phyloP scores from a whole-genome alignment of 2,888 invertebrate genomes.

The Pammene fasciana region DNA sequence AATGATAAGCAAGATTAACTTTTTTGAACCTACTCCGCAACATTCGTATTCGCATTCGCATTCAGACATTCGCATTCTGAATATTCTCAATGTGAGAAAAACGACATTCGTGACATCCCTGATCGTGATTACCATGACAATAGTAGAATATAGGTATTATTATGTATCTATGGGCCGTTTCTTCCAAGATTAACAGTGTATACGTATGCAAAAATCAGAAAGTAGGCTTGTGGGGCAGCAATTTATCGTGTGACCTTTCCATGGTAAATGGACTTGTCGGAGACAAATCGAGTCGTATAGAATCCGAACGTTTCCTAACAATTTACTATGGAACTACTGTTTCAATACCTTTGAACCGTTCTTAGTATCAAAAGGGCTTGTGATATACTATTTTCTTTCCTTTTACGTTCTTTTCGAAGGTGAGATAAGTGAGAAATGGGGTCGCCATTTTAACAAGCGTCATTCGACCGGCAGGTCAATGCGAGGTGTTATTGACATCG shows the following conservation, averaged over 20 bases:
- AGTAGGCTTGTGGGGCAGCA: slow-evolving; percentile 29
- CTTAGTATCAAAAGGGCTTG: neutral
- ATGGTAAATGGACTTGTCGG: slow-evolving; percentile 49
- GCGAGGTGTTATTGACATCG: slow-evolving; percentile 14
- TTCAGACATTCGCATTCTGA: too few species aligned
- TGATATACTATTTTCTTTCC: neutral
- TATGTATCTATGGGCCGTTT: slow-evolving; percentile 41
- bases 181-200: slow-evolving; percentile 41
- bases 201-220: slow-evolving; percentile 40
- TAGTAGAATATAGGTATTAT: slow-evolving; percentile 29
- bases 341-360: slow-evolving; percentile 8
- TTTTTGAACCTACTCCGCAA: too few species aligned
- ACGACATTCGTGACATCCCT: too few species aligned
- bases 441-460: slow-evolving; percentile 27
- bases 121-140: slow-evolving; percentile 37
- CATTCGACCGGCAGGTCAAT: slow-evolving; percentile 19
- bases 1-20: too few species aligned
- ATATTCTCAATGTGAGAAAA: too few species aligned
- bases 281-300: slow-evolving; percentile 54
- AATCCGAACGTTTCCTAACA: slow-evolving; percentile 45
- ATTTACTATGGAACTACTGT: slow-evolving; percentile 29
- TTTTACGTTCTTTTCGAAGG: neutral
- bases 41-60: too few species aligned
- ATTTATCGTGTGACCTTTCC: slow-evolving; percentile 41
- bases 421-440: slow-evolving; percentile 9